Percentiles rank a stretch among this genome's conserved stretches.
These are phyloP conservation scores for Clavelina lepadiformis DNA, from an alignment of 23 tunicate genomes.

Conservation along the genomic window DNA sequence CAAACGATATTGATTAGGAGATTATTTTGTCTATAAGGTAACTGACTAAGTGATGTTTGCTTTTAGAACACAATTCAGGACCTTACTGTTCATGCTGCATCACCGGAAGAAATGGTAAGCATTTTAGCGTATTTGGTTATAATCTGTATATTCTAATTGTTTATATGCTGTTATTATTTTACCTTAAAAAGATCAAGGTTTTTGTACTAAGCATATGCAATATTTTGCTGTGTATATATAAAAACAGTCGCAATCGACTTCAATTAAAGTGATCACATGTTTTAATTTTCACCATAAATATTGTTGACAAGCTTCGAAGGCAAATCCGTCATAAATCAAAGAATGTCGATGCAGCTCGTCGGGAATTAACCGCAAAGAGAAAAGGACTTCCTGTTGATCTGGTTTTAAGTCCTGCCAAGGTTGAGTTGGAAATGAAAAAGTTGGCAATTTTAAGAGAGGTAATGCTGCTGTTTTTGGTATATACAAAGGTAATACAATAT, in stretches of 20 bases:
- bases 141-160: too few relatives aligned
- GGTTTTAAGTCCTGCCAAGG: slow-evolving; percentile 75
- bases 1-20: too few relatives aligned
- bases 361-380: slow-evolving; percentile 62
- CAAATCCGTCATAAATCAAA: slow-evolving; percentile 67
- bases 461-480: neutral
- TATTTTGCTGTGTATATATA: too few relatives aligned
- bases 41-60: neutral
- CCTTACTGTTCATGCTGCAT: slow-evolving; percentile 78
- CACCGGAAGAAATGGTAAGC: slow-evolving; percentile 77
- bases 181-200: too few relatives aligned
- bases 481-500: neutral
- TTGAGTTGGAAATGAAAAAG: slow-evolving; percentile 88
- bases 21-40: too few relatives aligned
- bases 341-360: slow-evolving; percentile 76
- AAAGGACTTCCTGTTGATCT: slow-evolving; percentile 59
- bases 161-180: too few relatives aligned
- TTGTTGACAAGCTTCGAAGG: slow-evolving; percentile 65
- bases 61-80: slow-evolving; percentile 71
- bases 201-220: too few relatives aligned
- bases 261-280: too few relatives aligned
- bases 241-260: too few relatives aligned
- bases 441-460: slow-evolving; percentile 79
- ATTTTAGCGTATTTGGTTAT: neutral
- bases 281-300: too few relatives aligned